Percentiles rank a stretch among this genome's conserved stretches.
Evolutionary conservation across 2,113 vertebrate genomes (phyloP).

Genomic region (Erythrocebus patas): DNA sequence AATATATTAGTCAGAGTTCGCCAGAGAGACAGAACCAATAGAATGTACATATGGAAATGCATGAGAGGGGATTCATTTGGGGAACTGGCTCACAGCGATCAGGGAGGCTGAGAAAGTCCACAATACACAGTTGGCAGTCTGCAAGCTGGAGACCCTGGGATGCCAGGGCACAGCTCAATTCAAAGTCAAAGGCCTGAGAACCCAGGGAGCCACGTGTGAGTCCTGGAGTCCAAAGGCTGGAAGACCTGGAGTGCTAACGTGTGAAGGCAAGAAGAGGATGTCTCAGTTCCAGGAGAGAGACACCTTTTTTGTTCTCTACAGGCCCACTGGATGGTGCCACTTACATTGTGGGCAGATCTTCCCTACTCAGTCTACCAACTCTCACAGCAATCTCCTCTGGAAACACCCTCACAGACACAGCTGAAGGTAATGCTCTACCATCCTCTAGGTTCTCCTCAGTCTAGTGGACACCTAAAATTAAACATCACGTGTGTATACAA

Average conservation of each 20-base stretch:
- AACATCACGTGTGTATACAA: not conserved
- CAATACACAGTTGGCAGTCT: no score
- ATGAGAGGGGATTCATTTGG: not conserved
- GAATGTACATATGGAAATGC: not conserved
- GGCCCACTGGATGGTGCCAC: not conserved
- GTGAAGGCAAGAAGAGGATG: not conserved
- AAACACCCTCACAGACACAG: not conserved
- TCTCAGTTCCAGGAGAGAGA: not conserved
- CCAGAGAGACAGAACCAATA: not conserved
- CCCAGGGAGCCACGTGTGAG: not conserved
- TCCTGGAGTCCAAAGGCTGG: not conserved
- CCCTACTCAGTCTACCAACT: not conserved
- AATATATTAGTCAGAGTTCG: not conserved
- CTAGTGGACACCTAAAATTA: not conserved
- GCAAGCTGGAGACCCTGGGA: not conserved
- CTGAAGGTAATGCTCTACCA: not conserved
- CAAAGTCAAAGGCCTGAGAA: not conserved
- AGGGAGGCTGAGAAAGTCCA: not conserved
- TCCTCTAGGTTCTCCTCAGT: not conserved
- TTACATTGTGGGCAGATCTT: not conserved
- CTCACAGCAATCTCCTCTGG: not conserved
- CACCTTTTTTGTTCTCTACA: not conserved
- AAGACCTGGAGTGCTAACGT: not conserved
- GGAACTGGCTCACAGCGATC: not conserved
- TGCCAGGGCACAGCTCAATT: not conserved